Evolutionary conservation across 1,140 invertebrate species (phyloP).

Genomic region (Lordiphosa collinella): DNA sequence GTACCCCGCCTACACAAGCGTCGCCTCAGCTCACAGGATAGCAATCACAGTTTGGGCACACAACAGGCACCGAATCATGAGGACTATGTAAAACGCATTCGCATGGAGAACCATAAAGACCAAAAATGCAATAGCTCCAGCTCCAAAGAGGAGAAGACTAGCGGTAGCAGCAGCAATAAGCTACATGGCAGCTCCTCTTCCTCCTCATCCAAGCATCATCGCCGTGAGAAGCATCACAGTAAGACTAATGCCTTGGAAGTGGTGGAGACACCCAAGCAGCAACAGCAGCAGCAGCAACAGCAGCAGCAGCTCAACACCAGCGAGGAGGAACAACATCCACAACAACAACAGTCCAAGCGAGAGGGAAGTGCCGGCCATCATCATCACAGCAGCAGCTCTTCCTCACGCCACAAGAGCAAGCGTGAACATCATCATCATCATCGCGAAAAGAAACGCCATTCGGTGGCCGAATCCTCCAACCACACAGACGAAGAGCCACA

Average conservation of each 20-base stretch:
- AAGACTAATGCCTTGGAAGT: constrained; percentile 35
- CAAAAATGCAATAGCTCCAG: constrained; percentile 12
- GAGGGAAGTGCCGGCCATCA: constrained; percentile 42
- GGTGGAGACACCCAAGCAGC: constrained; percentile 8
- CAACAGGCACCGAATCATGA: constrained; percentile 45
- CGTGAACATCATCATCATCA: constrained; percentile 71
- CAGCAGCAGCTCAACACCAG: constrained; percentile 46
- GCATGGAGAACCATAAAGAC: constrained; percentile 80
- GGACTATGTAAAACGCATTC: constrained; percentile 87
- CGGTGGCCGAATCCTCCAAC: constrained; percentile 61
- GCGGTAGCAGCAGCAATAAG: constrained; percentile 31
- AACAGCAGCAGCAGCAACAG: constrained; percentile 16
- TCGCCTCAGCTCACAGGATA: constrained; percentile 88
- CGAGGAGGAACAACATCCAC: constrained; percentile 47
- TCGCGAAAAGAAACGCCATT: constrained; percentile 73
- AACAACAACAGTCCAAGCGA: constrained; percentile 23
- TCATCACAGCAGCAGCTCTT: constrained; percentile 52
- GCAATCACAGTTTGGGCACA: constrained; percentile 81
- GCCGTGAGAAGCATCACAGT: constrained; percentile 51
- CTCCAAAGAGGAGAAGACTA: constrained; percentile 51
- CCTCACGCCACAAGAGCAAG: constrained; percentile 64
- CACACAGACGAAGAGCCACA: constrained; percentile 68
- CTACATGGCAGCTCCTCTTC: constrained; percentile 31
- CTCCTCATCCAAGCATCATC: constrained; percentile 58
- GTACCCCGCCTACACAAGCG: constrained; percentile 84